phyloP scores from a whole-genome alignment of 1,140 invertebrate species.

The Triops cancriformis region DNA sequence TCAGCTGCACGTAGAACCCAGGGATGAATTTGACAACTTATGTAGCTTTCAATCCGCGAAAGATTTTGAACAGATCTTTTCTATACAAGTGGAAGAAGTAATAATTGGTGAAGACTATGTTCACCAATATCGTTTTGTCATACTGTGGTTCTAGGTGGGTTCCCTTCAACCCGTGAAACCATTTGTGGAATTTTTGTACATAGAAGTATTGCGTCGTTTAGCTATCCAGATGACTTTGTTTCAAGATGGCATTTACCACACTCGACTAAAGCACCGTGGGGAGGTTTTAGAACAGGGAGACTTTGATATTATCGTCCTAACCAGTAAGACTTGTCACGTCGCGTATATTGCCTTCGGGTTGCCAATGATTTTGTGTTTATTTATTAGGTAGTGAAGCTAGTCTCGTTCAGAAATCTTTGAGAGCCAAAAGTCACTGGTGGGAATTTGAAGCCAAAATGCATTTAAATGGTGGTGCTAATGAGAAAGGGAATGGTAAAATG shows the following conservation, averaged over 20 bases:
- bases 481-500: slow-evolving; percentile 59
- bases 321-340: slow-evolving; percentile 49
- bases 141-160: slow-evolving; percentile 41
- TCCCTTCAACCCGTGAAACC: slow-evolving; percentile 43
- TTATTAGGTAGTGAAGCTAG: slow-evolving; percentile 68
- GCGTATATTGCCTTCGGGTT: slow-evolving; percentile 25
- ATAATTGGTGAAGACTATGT: neutral
- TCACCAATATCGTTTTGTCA: slow-evolving; percentile 14
- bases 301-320: slow-evolving; percentile 85
- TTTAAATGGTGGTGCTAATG: slow-evolving; percentile 41
- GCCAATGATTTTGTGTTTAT: slow-evolving; percentile 32
- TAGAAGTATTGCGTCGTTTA: slow-evolving; percentile 52
- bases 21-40: slow-evolving; percentile 81
- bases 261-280: slow-evolving; percentile 67
- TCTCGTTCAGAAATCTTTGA: slow-evolving; percentile 76
- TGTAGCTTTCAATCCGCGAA: slow-evolving; percentile 40
- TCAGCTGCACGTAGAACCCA: slow-evolving; percentile 71
- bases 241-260: slow-evolving; percentile 66
- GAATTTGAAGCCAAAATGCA: slow-evolving; percentile 77
- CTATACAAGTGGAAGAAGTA: slow-evolving; percentile 14
- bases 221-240: slow-evolving; percentile 57
- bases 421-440: slow-evolving; percentile 69
- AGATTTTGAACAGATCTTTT: slow-evolving; percentile 26
- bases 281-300: slow-evolving; percentile 76
- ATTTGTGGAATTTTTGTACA: slow-evolving; percentile 53